These are phyloP conservation scores for Ctena decussata DNA, from an alignment of 2,888 invertebrate species.

Conservation along the genomic window DNA sequence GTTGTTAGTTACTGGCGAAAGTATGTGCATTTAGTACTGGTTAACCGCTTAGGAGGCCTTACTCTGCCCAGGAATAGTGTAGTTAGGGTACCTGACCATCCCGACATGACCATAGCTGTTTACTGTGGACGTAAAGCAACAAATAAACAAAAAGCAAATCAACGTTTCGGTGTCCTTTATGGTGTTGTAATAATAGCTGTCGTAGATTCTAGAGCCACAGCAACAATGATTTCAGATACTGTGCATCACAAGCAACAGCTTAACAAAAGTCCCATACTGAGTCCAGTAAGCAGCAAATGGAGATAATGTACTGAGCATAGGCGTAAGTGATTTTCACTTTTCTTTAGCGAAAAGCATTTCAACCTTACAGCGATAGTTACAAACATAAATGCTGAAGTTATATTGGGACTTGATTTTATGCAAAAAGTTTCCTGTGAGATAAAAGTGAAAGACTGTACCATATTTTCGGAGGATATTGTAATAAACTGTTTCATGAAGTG, in stretches of 20 bases:
- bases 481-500: neutral
- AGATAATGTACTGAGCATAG: neutral
- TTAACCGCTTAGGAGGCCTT: no score
- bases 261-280: no score
- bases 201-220: neutral
- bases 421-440: neutral
- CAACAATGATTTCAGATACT: neutral
- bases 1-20: no score
- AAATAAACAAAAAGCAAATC: no score
- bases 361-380: neutral
- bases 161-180: no score
- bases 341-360: neutral
- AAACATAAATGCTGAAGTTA: neutral
- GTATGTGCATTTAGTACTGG: no score
- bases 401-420: neutral
- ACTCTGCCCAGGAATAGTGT: no score
- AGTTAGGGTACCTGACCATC: no score
- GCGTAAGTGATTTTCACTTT: neutral
- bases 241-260: neutral
- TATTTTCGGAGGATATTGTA: neutral
- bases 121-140: no score
- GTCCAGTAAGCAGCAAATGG: neutral
- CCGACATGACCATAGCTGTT: no score
- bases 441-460: neutral
- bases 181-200: no score